Base-by-base conservation (phyloP, 2,888 invertebrate genomes). In the Hoplodrina blanda region DNA sequence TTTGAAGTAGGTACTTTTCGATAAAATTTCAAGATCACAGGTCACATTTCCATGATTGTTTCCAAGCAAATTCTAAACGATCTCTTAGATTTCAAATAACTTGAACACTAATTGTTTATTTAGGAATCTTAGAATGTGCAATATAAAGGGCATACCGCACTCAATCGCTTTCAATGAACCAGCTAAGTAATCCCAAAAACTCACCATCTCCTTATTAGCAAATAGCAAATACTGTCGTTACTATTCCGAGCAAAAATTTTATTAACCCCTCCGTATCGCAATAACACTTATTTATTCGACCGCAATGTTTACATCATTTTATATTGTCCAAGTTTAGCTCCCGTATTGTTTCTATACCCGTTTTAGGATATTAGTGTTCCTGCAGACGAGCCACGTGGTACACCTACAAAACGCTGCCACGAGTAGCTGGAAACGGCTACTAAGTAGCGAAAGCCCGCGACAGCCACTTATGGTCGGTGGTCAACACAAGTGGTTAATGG, bases 341-440 rank as follows among this genome's bases (percentile, higher is more conserved):
- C 59, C 54, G 63, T 84, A 70, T 57, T 68, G 71, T 67, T 55
- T 46, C 61, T 64, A 57, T 61, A 65, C 73, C 78, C 77, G 72
- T 83, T 84, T 85, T 85, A 85, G 83, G 79, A 83, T 86, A 88
- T 89, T 87, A 88, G 85, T 78, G 87, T 79, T 84, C 79, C 78
- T 83, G 81, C 46, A 46, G 17, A 46, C 46, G 17, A 17, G 46
- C 5, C 46, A 46, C 46, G 17, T 17, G 5, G 6, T 17, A 17
- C 17, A 6, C 17, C 46, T 6, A 46, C 17, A 2, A 41, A 46
- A 15, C 17, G 11, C 17, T 6, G 46, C 10, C 46, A 46, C 1
- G 17, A 4, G 0, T 3, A 46, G 5, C 46, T 46, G 46, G 5
- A 17, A 46, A 6, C 17, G 17, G 46, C 11, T 17, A 46, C 44